phyloP scores from a whole-genome alignment of 2,888 invertebrate genomes.

The Chirona hameri region DNA sequence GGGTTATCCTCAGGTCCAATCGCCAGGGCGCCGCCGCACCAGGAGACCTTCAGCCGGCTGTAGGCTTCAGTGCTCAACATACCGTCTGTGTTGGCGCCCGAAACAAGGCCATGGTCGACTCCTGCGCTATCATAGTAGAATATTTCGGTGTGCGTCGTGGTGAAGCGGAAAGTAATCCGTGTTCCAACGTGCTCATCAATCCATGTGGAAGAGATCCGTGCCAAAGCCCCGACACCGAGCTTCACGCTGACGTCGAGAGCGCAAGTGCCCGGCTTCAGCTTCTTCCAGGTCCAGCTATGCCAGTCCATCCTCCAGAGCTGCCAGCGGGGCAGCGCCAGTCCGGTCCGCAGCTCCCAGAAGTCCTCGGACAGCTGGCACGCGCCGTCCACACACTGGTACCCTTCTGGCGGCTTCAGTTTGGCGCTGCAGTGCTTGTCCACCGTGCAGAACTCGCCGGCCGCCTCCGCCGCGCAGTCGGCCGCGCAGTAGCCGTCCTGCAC shows the following conservation, averaged over 20 bases:
- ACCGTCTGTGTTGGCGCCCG: neutral
- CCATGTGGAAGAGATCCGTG: neutral
- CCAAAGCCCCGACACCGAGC: neutral
- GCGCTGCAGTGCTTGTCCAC: neutral
- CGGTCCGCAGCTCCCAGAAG: neutral
- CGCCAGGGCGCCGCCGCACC: neutral
- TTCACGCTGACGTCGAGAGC: neutral
- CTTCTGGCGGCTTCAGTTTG: neutral
- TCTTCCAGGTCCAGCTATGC: neutral
- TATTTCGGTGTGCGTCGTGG: neutral
- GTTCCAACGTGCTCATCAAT: neutral
- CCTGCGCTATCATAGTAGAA: neutral
- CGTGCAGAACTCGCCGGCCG: neutral
- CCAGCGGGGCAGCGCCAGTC: neutral
- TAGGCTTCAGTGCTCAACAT: neutral
- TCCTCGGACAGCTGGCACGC: neutral
- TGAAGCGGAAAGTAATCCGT: neutral
- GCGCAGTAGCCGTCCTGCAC: neutral
- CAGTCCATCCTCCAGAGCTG: neutral
- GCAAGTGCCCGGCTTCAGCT: neutral
- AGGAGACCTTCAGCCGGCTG: neutral
- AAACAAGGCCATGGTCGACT: neutral
- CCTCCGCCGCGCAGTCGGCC: neutral
- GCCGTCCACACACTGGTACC: neutral
- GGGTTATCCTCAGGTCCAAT: slow-evolving; percentile 4